A percentile compares a stretch with the other conserved stretches of the same genome.
phyloP scores from a whole-genome alignment of 2,888 invertebrate genomes.

The Chymomyza amoena region DNA sequence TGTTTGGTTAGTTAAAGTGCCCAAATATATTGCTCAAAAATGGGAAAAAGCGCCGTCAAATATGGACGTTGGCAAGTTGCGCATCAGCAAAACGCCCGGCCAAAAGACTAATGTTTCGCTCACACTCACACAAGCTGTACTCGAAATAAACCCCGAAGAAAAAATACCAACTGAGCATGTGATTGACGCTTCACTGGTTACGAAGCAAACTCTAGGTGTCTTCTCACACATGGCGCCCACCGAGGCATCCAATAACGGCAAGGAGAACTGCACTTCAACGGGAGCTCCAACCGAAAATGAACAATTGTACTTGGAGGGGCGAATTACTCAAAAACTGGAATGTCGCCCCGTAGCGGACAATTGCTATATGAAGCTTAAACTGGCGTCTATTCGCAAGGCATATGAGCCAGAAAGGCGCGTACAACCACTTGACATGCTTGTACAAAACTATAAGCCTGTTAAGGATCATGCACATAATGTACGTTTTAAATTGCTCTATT shows the following conservation, averaged over 20 bases:
- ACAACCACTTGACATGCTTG: conserved; percentile 91
- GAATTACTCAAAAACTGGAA: conserved; percentile 97
- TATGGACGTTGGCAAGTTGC: conserved; percentile 95
- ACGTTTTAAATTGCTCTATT: conserved; percentile 76
- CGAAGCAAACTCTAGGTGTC: conserved; percentile 93
- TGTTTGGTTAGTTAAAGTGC: conserved; percentile 97
- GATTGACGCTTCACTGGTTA: conserved; percentile 93
- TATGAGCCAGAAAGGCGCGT: conserved; percentile 92
- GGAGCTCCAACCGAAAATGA: conserved; percentile 85
- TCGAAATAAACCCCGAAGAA: conserved; percentile 88
- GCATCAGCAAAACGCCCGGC: conserved; percentile 89
- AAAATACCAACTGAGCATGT: conserved; percentile 95
- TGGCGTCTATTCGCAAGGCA: conserved; percentile 91
- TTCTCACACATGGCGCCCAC: conserved; percentile 88
- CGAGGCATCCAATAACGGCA: conserved; percentile 72
- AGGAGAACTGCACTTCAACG: conserved; percentile 75
- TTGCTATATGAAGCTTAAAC: conserved; percentile 94
- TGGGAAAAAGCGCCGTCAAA: conserved; percentile 96
- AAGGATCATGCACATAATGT: conserved; percentile 96
- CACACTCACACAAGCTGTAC: conserved; percentile 88
- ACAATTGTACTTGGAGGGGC: conserved; percentile 93
- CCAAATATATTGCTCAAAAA: conserved; percentile 96
- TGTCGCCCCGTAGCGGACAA: conserved; percentile 93
- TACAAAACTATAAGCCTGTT: conserved; percentile 94
- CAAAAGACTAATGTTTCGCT: conserved; percentile 93